Base-by-base conservation (phyloP, 2,888 invertebrate species). In the Panorpa germanica region DNA sequence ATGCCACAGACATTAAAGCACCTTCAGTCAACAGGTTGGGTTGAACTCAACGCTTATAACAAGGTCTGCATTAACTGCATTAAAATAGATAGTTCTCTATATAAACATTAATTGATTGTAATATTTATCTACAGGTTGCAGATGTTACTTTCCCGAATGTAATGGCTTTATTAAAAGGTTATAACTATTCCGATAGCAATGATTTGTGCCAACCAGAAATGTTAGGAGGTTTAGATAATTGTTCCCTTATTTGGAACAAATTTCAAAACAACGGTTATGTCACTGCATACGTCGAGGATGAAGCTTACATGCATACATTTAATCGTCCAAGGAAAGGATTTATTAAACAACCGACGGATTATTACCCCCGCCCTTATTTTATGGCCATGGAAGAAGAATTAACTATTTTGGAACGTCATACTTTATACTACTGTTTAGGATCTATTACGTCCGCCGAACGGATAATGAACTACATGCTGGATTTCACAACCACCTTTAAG, bases 91-190 rank as follows among this genome's bases (percentile, higher is more conserved):
- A 9, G 22, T 28, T 15, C n/a, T 14, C 29, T 15, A 16, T 32
- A 10, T n/a, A 20, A 25, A 24, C 26, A 25, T n/a, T n/a, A n/a
- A n/a, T n/a, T n/a, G n/a, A n/a, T n/a, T n/a, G n/a, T n/a, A n/a
- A n/a, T n/a, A n/a, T n/a, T n/a, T n/a, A n/a, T n/a, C n/a, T 41
- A 2, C 46, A 82, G 66, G 65, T 81, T 36, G 83, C 71, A 5
- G 88, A 88, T 45, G 90, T 90, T 44, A 90, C 88, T 0, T 83
- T 80, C 45, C 85, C 90, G 0, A 93, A 91, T 52, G 52, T 91
- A 28, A 75, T 86, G 65, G 82, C 86, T 0, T 60, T 78, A 25
- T 56, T 81, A 9, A 71, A 77, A 1, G 90, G 88, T 2, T 59
- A 64, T 37, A 65, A 56, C 35, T 47, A 53, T 18, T 40, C 47